Conservation (phyloP, 2,888 invertebrate species). For the Rhagonycha lutea region DNA sequence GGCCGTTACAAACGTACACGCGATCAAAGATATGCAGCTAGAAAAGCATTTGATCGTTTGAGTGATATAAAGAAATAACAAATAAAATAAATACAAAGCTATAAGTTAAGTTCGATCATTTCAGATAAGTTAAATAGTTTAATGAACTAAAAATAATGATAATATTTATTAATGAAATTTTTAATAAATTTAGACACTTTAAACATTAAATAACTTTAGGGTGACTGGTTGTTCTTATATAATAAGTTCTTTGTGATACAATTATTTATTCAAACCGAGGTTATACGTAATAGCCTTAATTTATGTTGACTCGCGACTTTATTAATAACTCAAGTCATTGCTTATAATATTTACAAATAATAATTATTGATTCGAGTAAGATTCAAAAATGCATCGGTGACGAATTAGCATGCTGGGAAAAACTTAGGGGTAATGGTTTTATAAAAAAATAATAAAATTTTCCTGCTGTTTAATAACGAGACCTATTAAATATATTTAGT, state of each 20-base stretch:
- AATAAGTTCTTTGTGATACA: neutral
- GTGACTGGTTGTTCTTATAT: slow-evolving; percentile 3
- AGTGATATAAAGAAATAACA: slow-evolving; percentile 14
- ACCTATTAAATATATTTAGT: neutral
- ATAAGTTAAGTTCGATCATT: slow-evolving; percentile 3
- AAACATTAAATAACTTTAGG: neutral
- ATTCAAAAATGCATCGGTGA: neutral
- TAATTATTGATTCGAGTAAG: too few species aligned
- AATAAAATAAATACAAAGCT: slow-evolving; percentile 10
- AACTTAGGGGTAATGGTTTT: neutral
- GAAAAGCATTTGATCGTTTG: slow-evolving; percentile 18
- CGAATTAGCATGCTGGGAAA: neutral
- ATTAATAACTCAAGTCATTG: neutral
- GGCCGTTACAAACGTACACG: slow-evolving; percentile 23
- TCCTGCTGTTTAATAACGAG: slow-evolving; percentile 18
- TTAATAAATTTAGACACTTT: neutral
- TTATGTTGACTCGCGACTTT: neutral
- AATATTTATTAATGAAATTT: neutral
- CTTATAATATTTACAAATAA: neutral
- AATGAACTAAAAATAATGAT: slow-evolving; percentile 16
- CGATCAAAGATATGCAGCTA: slow-evolving; percentile 28
- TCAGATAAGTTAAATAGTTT: slow-evolving; percentile 8
- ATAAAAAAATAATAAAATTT: slow-evolving; percentile 14
- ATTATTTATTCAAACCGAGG: neutral
- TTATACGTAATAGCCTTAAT: slow-evolving; percentile 14